A percentile compares a stretch with the other conserved stretches of the same genome.
Conservation (phyloP, 2,888 invertebrate genomes). For the Mesoligia furuncula region DNA sequence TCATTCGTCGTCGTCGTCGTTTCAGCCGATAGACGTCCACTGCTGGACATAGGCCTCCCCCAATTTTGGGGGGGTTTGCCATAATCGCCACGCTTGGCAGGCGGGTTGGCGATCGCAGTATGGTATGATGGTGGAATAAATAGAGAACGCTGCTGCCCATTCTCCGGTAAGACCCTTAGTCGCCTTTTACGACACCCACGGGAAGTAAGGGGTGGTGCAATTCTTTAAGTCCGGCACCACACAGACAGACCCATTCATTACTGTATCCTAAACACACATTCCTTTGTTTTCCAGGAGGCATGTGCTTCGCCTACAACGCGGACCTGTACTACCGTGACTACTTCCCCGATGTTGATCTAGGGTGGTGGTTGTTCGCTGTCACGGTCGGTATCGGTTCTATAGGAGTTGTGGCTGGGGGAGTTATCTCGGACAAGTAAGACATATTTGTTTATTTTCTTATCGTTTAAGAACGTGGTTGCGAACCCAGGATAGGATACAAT, state of each 20-base stretch:
- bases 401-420: slow-evolving; percentile 93
- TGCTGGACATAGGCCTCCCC: too few relatives aligned
- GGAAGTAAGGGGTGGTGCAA: too few relatives aligned
- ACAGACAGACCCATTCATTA: neutral
- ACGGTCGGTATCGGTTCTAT: slow-evolving; percentile 95
- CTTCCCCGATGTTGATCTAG: slow-evolving; percentile 96
- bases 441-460: neutral
- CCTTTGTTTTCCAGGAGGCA: slow-evolving; percentile 91
- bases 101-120: too few relatives aligned
- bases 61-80: too few relatives aligned
- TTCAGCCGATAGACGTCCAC: too few relatives aligned
- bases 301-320: slow-evolving; percentile 97
- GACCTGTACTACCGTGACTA: slow-evolving; percentile 96
- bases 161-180: too few relatives aligned
- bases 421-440: slow-evolving; percentile 94
- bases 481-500: neutral
- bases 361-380: slow-evolving; percentile 97
- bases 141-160: too few relatives aligned
- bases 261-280: neutral
- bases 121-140: too few relatives aligned
- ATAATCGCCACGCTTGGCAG: too few relatives aligned
- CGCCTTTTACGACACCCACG: too few relatives aligned
- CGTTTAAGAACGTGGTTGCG: neutral
- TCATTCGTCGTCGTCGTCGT: too few relatives aligned
- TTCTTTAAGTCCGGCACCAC: too few relatives aligned